Evolutionary conservation across 2,797 vertebrate species (phyloP), one percentile per base, ranked within the genome.

Genomic region (Cuniculus paca): DNA sequence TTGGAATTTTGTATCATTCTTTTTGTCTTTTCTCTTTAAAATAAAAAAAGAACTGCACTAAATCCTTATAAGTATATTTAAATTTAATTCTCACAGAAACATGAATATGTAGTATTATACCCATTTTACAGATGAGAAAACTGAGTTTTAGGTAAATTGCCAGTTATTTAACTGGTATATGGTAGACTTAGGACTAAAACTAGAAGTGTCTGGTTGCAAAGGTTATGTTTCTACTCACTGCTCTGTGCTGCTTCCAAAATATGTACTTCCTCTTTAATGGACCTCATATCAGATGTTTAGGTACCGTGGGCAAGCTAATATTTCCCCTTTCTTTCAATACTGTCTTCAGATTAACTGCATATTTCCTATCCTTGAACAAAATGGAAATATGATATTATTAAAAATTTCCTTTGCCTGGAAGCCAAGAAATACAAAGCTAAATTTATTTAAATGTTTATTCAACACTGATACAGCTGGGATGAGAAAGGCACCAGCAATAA

Each of bases 381-480:
- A 96, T 34, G 20, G 10, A 87, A 94, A 78, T 60, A 83, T 5
- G 81, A 58, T 95, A 83, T 78, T 91, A 36, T 93, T 7, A 54
- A 84, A 70, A 83, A 65, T 97, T 92, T 58, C 7, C 65, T 81
- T 93, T 95, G 34, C n/a, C 31, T 45, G 78, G 63, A 26, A 36
- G 13, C 24, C 63, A 87, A 70, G 28, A 89, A 95, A 72, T 81
- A 61, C 72, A 42, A 96, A 86, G 50, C 8, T 34, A 89, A 89
- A 34, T 68, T 80, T 86, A 82, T 81, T 94, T 89, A 89, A 91
- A 93, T 78, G 78, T 87, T 87, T 90, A 75, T 72, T 96, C 48
- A 74, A 19, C 31, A 94, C 63, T 89, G 74, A 87, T 96, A 92
- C 72, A 65, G 31, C 36, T 60, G 24, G 24, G n/a, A 24, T 60